Percentiles rank a stretch among this genome's conserved stretches.
These are phyloP conservation scores for Rhingia rostrata DNA, from an alignment of 2,888 invertebrate genomes.

Conservation along the genomic window DNA sequence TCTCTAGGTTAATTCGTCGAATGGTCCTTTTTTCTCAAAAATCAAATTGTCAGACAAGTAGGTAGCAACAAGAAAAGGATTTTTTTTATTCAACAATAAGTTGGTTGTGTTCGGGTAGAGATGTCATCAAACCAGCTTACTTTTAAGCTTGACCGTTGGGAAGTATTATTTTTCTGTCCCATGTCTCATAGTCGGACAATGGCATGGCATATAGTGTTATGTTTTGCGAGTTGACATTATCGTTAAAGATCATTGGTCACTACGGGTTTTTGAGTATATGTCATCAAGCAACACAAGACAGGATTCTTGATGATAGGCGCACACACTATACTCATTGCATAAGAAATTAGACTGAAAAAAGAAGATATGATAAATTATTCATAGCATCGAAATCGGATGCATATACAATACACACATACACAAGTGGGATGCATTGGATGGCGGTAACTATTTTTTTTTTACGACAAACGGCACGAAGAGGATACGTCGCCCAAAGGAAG, in stretches of 20 bases:
- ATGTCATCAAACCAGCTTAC: constrained; percentile 58
- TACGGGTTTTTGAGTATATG: constrained; percentile 65
- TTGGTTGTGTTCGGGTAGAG: constrained; percentile 4
- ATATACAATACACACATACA: constrained; percentile 2
- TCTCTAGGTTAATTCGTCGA: constrained; percentile 61
- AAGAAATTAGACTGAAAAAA: constrained; percentile 37
- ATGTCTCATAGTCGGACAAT: constrained; percentile 45
- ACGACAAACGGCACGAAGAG: constrained; percentile 27
- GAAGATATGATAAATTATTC: constrained; percentile 66
- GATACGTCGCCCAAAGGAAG: background rate
- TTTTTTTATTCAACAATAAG: constrained; percentile 18
- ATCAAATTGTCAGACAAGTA: constrained; percentile 31
- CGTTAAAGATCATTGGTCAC: constrained; percentile 64
- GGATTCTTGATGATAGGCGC: constrained; percentile 16
- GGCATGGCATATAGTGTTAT: constrained; percentile 9
- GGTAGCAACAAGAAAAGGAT: constrained; percentile 24
- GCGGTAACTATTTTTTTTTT: constrained; percentile 1
- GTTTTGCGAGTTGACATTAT: constrained; percentile 23
- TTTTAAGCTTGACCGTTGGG: constrained; percentile 54
- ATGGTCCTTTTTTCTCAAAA: constrained; percentile 41
- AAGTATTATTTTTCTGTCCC: constrained; percentile 13
- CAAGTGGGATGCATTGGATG: constrained; percentile 14
- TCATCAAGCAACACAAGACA: constrained; percentile 23
- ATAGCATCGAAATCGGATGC: constrained; percentile 49
- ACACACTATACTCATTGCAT: constrained; percentile 34